Evolutionary conservation across 2,888 invertebrate species (phyloP), one percentile per base, ranked within the genome.

Genomic region (Eupithecia inturbata): DNA sequence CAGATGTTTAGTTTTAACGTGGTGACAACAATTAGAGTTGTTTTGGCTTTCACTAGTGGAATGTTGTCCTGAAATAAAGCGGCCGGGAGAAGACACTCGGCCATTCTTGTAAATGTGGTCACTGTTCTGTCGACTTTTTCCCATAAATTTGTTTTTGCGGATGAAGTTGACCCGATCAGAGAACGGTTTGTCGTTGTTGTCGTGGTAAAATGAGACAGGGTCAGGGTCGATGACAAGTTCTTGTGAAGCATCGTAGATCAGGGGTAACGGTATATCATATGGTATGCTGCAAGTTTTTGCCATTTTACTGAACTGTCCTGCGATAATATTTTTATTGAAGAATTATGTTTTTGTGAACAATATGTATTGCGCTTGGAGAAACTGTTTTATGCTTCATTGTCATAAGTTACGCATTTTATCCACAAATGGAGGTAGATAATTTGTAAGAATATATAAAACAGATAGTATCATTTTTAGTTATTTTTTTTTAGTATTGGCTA

Each of bases 231-330:
- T 1, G 1, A 5, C 12, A 22, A 22, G 9, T 12, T 64, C 33
- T 36, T 64, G 1, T 10, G 36, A n/a, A 3, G 12, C 63, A 64
- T 64, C 63, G 63, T 64, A 64, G 36, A 64, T 64, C 5, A 64
- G n/a, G 1, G 63, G 36, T 14, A 64, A 22, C 19, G 33, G 36
- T 4, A n/a, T 12, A n/a, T 64, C n/a, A 14, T 5, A 33, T 33
- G n/a, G 33, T 64, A 0, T 10, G n/a, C 53, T 26, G 26, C 1
- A 5, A 14, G 26, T 57, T 26, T 26, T 57, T 57, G 22, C 5
- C 26, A 26, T 57, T 57, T 57, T 57, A 26, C 26, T 57, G 1
- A 14, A 57, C 1, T 57, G 4, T 57, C 26, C 12, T 12, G 16
- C 6, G 1, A 45, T 6, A 19, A 45, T 19, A 19, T 45, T 4